Base-by-base conservation (phyloP, 2,113 vertebrate species). In the Gambusia affinis region DNA sequence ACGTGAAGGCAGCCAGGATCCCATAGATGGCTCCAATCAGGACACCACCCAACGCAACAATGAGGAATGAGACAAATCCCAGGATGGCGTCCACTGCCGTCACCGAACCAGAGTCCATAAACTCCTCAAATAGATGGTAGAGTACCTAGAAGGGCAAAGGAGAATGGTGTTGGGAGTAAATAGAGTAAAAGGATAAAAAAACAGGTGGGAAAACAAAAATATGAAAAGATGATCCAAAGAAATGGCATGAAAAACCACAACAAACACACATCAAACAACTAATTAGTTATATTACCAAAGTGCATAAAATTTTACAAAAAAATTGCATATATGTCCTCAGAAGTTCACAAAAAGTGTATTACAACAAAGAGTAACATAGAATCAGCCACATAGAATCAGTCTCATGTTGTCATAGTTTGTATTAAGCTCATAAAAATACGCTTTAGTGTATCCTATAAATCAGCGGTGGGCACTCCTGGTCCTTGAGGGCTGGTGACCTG, bases 41-140 rank as follows among this genome's bases (percentile, higher is more conserved):
- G 77, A 99, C 92, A 0, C 98, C 98, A 0, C 98, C 98, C 62
- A 99, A 44, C 0, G 97, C 88, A 60, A 99, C 98, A 83, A 99
- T 96, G 12, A 99, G 94, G 93, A 99, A 99, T 87, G 96, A 97
- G 87, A 98, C 84, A 82, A 99, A 85, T 61, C 97, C 98, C 3
- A 99, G 94, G 70, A 98, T 70, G 70, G 93, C 94, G 24, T 99
- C 96, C 27, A 92, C 37, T 3, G 97, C 80, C 1, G 94, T 94
- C 78, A 99, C 93, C 0, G 70, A 73, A 27, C 94, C 95, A 0
- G 89, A 92, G 31, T 0, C 87, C 2, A 95, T 79, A 80, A 92
- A 98, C 92, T 99, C 98, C 86, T 98, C 97, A 79, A 99, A 99
- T 67, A 99, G 96, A 83, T 99, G 97, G 90, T 99, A 99, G 37